Conservation (phyloP, 2,797 vertebrate species). For the Melanogrammus aeglefinus region DNA sequence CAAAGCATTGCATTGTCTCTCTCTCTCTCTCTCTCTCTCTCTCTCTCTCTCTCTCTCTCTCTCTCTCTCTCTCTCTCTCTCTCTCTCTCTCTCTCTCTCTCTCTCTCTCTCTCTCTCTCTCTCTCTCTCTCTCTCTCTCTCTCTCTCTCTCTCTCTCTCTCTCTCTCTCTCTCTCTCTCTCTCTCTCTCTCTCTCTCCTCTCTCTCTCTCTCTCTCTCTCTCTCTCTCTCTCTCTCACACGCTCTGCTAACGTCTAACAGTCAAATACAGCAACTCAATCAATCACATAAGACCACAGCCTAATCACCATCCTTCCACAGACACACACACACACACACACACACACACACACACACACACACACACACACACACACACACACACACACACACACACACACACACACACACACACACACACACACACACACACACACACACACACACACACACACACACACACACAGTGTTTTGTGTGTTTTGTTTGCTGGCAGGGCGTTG, state of each 20-base stretch:
- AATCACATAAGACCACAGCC: no score
- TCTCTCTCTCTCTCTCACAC: not conserved
- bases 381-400: no score
- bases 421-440: not conserved
- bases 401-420: no score
- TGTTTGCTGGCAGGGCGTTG: not conserved
- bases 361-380: not conserved
- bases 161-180: not conserved
- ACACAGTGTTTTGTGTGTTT: not conserved
- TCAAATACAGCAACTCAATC: no score
- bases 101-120: not conserved
- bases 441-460: not conserved
- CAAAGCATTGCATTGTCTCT: slow-evolving; percentile 5
- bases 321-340: no score
- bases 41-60: not conserved
- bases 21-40: not conserved
- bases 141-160: not conserved
- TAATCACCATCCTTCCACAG: no score
- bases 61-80: not conserved
- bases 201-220: not conserved
- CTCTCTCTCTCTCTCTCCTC: not conserved
- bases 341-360: no score
- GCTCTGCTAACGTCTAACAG: not conserved
- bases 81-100: not conserved
- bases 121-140: not conserved